Evolutionary conservation across 2,797 vertebrate species (phyloP).

Genomic region (Crocodylus rhombifer): DNA sequence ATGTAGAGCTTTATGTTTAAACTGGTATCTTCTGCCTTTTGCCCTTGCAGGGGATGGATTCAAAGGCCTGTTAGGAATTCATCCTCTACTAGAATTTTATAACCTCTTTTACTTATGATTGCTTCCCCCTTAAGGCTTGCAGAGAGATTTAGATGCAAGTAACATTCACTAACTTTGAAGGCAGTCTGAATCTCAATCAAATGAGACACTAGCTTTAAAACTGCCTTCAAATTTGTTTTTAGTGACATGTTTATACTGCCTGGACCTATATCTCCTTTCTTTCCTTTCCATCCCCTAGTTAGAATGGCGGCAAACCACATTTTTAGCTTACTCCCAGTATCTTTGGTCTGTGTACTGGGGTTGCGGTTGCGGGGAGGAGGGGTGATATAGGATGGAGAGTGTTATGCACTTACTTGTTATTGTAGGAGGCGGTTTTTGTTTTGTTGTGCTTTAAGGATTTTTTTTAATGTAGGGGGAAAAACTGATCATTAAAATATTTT

Average conservation of each 20-base stretch:
- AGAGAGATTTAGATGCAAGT: constrained; percentile 4
- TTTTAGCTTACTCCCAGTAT: too few species aligned
- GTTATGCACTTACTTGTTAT: too few species aligned
- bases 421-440: too few species aligned
- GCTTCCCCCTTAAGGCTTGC: constrained; percentile 17
- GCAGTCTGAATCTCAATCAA: neutral
- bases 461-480: too few species aligned
- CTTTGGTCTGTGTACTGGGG: too few species aligned
- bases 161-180: constrained; percentile 46
- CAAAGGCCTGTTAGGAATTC: neutral
- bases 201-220: neutral
- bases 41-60: neutral
- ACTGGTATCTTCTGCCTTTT: neutral
- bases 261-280: neutral
- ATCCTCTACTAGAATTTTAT: constrained; percentile 5
- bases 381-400: too few species aligned
- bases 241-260: neutral
- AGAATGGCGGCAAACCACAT: neutral
- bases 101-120: neutral
- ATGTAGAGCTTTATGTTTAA: neutral
- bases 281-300: neutral
- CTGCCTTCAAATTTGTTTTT: constrained; percentile 1
- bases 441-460: too few species aligned
- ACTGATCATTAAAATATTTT: neutral
- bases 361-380: too few species aligned